Conservation (phyloP, 2,797 vertebrate species). For the Antennarius maculatus region DNA sequence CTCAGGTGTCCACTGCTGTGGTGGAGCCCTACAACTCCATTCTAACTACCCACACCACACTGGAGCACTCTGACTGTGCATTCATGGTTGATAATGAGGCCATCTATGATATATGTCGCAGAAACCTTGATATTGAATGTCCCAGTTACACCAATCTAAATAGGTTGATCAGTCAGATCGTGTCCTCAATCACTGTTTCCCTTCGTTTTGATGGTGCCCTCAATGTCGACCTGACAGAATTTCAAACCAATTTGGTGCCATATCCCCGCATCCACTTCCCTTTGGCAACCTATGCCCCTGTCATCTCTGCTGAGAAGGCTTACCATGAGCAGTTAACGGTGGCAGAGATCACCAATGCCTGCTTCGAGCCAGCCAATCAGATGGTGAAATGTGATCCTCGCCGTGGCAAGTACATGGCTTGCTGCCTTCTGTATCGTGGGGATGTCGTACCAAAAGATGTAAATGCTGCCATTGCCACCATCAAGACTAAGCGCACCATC, state of each 20-base stretch:
- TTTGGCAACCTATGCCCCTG: too few species aligned
- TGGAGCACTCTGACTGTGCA: constrained; percentile 80
- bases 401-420: constrained; percentile 91
- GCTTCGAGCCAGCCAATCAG: too few species aligned
- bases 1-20: too few species aligned
- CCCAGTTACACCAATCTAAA: constrained; percentile 86
- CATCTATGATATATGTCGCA: constrained; percentile 85
- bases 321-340: too few species aligned
- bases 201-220: too few species aligned
- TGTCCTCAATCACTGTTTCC: too few species aligned
- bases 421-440: constrained; percentile 89
- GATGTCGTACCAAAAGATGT: constrained; percentile 94
- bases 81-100: constrained; percentile 77
- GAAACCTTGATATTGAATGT: constrained; percentile 83
- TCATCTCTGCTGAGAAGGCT: too few species aligned
- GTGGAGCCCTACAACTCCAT: constrained; percentile 76
- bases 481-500: constrained; percentile 89
- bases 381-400: constrained; percentile 89
- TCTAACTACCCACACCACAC: constrained; percentile 81
- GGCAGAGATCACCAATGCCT: too few species aligned
- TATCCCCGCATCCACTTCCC: too few species aligned
- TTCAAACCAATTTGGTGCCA: too few species aligned
- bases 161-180: constrained; percentile 66
- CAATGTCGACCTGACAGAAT: too few species aligned
- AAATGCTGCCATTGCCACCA: constrained; percentile 89